Evolutionary conservation across 2,888 invertebrate species (phyloP).

Genomic region (Tachina lurida): DNA sequence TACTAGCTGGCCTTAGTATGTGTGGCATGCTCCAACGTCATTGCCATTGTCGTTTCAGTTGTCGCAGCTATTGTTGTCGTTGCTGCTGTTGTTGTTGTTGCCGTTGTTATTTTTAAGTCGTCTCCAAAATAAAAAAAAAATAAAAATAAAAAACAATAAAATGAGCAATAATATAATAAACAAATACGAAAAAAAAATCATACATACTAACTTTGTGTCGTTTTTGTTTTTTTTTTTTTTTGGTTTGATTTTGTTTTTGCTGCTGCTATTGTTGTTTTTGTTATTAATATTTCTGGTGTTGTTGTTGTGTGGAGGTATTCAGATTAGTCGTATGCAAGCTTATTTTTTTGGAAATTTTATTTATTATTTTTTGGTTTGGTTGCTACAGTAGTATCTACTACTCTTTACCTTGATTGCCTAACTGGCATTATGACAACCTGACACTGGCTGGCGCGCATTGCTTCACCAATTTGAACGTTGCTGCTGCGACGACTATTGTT

Average conservation of each 20-base stretch:
- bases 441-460: conserved; percentile 40
- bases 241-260: conserved; percentile 45
- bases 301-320: conserved; percentile 41
- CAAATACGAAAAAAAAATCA: conserved; percentile 21
- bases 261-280: conserved; percentile 42
- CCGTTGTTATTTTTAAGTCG: conserved; percentile 61
- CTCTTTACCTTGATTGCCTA: conserved; percentile 51
- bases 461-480: conserved; percentile 38
- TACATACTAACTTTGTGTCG: conserved; percentile 54
- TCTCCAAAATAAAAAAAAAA: conserved; percentile 62
- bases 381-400: conserved; percentile 34
- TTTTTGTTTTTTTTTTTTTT: conserved; percentile 9
- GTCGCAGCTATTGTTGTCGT: conserved; percentile 53
- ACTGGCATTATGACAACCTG: conserved; percentile 58
- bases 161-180: conserved; percentile 33
- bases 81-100: conserved; percentile 49
- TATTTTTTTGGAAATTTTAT: conserved; percentile 13
- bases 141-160: background rate
- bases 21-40: conserved; percentile 72
- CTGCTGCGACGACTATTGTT: conserved; percentile 59
- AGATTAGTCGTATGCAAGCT: conserved; percentile 53
- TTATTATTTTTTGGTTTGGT: conserved; percentile 35
- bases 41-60: conserved; percentile 69
- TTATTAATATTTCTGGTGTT: conserved; percentile 38
- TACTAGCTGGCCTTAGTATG: conserved; percentile 68